Percentiles rank a stretch among this genome's conserved stretches.
These are phyloP conservation scores for Megatriorchis doriae DNA, from an alignment of 2,113 vertebrate species.

Conservation along the genomic window DNA sequence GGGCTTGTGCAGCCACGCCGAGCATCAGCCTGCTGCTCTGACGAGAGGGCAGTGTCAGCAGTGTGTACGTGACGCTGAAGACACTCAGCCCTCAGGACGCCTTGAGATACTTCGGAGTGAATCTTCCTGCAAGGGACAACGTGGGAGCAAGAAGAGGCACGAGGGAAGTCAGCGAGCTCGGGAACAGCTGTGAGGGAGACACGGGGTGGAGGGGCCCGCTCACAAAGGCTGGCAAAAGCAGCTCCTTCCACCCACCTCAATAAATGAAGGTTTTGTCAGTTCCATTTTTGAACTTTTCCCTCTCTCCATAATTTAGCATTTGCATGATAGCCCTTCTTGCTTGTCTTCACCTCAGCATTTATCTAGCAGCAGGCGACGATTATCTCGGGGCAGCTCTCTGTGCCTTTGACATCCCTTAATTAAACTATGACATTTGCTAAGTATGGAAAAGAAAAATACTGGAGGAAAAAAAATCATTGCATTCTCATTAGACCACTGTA, in stretches of 20 bases:
- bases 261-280: background rate
- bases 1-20: background rate
- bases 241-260: background rate
- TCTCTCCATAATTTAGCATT: background rate
- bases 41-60: background rate
- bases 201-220: background rate
- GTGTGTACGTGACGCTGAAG: accelerated
- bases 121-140: background rate
- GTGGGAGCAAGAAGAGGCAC: background rate
- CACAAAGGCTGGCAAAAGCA: background rate
- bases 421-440: slow-evolving; percentile 58
- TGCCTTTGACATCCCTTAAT: slow-evolving; percentile 63
- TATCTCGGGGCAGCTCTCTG: slow-evolving; percentile 20
- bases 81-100: background rate
- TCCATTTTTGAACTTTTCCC: background rate
- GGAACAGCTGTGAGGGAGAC: background rate
- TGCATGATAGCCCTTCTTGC: background rate
- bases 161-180: background rate
- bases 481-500: slow-evolving; percentile 27
- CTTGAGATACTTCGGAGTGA: accelerated
- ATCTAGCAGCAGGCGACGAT: slow-evolving; percentile 41
- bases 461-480: background rate
- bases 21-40: background rate
- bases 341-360: slow-evolving; percentile 49
- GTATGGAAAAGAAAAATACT: slow-evolving; percentile 25